Percentiles rank a stretch among this genome's conserved stretches.
Conservation (phyloP, 2,888 invertebrate genomes). For the Drosophila anceps region DNA sequence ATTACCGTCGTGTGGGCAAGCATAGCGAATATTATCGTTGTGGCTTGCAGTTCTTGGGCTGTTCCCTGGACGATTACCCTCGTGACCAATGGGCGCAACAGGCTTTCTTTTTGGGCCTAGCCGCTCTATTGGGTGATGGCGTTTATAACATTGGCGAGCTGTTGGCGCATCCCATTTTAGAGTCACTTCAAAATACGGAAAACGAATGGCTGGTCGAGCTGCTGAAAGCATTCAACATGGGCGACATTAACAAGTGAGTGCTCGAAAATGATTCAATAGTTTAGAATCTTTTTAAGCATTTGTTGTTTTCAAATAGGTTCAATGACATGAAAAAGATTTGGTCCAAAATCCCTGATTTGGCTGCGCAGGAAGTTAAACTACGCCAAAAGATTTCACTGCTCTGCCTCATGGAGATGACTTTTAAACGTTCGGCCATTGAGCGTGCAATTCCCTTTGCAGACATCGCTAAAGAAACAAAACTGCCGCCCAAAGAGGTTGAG, state of each 20-base stretch:
- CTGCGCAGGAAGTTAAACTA: constrained; percentile 92
- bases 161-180: constrained; percentile 96
- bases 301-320: constrained; percentile 85
- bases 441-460: constrained; percentile 95
- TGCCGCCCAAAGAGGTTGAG: constrained; percentile 95
- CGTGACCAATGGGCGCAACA: constrained; percentile 90
- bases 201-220: constrained; percentile 96
- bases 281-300: too few relatives aligned
- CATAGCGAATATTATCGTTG: constrained; percentile 98
- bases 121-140: constrained; percentile 96
- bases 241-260: constrained; percentile 90
- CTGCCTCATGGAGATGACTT: constrained; percentile 99
- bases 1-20: constrained; percentile 93
- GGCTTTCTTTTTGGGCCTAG: constrained; percentile 96
- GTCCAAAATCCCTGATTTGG: constrained; percentile 93
- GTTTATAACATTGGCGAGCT: constrained; percentile 99
- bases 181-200: constrained; percentile 91
- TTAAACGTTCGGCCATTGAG: constrained; percentile 95
- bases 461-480: constrained; percentile 93
- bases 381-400: constrained; percentile 97
- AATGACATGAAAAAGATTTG: constrained; percentile 89
- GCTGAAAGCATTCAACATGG: constrained; percentile 93
- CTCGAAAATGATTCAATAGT: background rate
- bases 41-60: constrained; percentile 93
- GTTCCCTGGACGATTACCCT: constrained; percentile 89